These are phyloP conservation scores for Heterodera filipjevi DNA, from an alignment of 2,888 invertebrate genomes.

Conservation along the genomic window DNA sequence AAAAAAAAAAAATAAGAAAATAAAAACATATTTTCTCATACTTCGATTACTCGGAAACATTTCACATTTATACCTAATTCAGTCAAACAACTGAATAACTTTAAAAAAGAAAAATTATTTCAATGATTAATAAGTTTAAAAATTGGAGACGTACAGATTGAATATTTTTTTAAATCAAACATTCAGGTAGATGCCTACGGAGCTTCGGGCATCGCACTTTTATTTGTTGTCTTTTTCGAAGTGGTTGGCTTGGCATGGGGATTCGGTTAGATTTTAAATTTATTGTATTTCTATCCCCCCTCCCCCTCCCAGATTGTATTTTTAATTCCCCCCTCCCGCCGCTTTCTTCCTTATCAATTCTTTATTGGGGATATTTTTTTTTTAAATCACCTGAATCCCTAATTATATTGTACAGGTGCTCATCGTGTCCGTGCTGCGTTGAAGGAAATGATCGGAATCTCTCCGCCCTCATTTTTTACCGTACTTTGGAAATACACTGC, in stretches of 20 bases:
- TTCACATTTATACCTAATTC: no score
- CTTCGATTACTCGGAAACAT: no score
- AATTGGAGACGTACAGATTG: no score
- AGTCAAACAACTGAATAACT: no score
- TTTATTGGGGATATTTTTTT: no score
- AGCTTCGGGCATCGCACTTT: conserved; percentile 79
- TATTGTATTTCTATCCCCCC: background rate
- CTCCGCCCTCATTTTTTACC: conserved; percentile 80
- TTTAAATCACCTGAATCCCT: background rate
- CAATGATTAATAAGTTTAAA: no score
- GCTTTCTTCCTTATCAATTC: no score
- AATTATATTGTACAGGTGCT: conserved; percentile 65
- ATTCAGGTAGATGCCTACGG: conserved; percentile 74
- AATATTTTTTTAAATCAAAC: no score
- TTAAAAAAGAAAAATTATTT: no score
- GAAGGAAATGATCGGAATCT: conserved; percentile 80
- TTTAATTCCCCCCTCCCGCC: no score
- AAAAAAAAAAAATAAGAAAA: background rate
- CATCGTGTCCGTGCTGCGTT: conserved; percentile 79
- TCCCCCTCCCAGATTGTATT: background rate
- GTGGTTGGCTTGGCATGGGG: conserved; percentile 87
- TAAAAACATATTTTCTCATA: no score
- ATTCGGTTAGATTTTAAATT: conserved; percentile 71
- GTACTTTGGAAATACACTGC: conserved; percentile 85
- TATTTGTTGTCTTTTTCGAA: conserved; percentile 88